Percentiles rank a stretch among this genome's conserved stretches.
phyloP scores from a whole-genome alignment of 1,140 invertebrate species.

The Hestina assimilis region DNA sequence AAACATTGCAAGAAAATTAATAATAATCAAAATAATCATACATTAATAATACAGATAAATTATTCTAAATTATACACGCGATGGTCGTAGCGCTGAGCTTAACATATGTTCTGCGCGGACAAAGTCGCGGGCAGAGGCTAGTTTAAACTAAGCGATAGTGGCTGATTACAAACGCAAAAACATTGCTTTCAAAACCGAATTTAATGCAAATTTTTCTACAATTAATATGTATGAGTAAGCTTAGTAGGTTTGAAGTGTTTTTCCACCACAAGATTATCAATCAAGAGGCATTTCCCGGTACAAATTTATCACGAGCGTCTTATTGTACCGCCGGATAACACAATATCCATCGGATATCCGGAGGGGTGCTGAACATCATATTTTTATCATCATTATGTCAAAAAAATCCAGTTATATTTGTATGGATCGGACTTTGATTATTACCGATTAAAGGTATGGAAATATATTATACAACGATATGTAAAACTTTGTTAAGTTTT shows the following conservation, averaged over 20 bases:
- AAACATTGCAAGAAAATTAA: too few relatives aligned
- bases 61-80: too few relatives aligned
- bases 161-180: too few relatives aligned
- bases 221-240: neutral
- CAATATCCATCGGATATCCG: constrained; percentile 75
- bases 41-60: too few relatives aligned
- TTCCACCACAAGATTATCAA: constrained; percentile 57
- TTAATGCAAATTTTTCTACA: neutral
- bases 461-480: too few relatives aligned
- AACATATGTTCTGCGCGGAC: too few relatives aligned
- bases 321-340: constrained; percentile 72
- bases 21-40: too few relatives aligned
- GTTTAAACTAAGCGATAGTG: too few relatives aligned
- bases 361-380: constrained; percentile 73
- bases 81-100: too few relatives aligned
- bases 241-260: constrained; percentile 24
- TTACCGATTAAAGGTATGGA: too few relatives aligned
- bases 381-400: constrained; percentile 76
- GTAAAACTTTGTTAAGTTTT: too few relatives aligned
- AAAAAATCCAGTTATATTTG: constrained; percentile 47
- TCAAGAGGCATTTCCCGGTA: constrained; percentile 69
- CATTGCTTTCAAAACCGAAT: neutral
- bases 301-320: constrained; percentile 73
- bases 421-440: constrained; percentile 29
- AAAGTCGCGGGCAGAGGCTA: too few relatives aligned